Conservation (phyloP, 2,797 vertebrate species). For the Eulemur coronatus region DNA sequence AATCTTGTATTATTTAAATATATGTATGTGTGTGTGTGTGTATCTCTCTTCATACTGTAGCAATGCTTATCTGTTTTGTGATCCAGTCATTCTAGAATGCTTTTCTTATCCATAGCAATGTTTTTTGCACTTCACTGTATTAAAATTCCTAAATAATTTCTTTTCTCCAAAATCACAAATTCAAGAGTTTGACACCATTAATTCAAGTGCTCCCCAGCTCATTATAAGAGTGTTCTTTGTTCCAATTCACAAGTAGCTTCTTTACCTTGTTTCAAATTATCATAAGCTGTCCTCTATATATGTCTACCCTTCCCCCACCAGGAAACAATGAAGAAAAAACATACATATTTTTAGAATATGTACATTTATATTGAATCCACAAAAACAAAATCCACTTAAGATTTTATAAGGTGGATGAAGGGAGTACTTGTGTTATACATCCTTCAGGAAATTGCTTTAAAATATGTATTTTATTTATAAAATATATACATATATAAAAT, state of each 20-base stretch:
- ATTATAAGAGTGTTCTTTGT: neutral
- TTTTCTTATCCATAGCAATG: neutral
- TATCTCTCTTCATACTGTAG: neutral
- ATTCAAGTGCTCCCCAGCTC: neutral
- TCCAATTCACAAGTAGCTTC: neutral
- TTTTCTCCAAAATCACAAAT: neutral
- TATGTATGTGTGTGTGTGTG: too few species aligned
- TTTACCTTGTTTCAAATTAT: neutral
- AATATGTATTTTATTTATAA: neutral
- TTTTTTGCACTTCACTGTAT: neutral
- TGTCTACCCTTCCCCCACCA: rapidly evolving
- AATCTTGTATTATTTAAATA: neutral
- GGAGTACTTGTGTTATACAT: neutral
- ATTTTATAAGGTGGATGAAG: neutral
- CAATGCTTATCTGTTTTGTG: neutral
- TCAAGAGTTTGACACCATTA: neutral
- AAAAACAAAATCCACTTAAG: neutral
- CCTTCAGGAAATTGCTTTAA: neutral
- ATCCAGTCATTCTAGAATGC: neutral
- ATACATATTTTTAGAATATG: neutral
- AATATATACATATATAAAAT: neutral
- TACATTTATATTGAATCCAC: neutral
- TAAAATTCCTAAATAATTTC: neutral
- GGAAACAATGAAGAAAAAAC: neutral
- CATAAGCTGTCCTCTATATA: neutral